These are phyloP conservation scores for Epizoanthus rinbou DNA, from an alignment of 92 coral and sea anemone species.

Conservation along the genomic window DNA sequence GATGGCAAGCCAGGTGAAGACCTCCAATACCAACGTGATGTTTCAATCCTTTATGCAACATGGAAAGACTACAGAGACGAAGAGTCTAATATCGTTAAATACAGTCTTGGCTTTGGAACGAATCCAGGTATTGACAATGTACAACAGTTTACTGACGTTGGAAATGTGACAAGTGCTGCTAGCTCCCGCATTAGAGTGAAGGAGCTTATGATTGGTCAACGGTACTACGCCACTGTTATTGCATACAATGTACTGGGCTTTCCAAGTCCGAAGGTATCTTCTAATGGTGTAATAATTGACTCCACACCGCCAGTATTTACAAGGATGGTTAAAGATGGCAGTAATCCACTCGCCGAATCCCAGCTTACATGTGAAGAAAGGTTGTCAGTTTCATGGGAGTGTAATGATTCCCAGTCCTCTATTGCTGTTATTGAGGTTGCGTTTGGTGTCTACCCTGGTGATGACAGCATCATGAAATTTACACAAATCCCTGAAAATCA, in stretches of 20 bases:
- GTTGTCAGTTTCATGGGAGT: slow-evolving; percentile 66
- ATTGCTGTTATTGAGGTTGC: slow-evolving; percentile 53
- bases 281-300: slow-evolving; percentile 78
- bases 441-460: slow-evolving; percentile 84
- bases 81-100: slow-evolving; percentile 63
- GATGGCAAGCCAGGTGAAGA: slow-evolving; percentile 68
- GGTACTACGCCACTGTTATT: slow-evolving; percentile 72
- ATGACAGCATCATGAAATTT: slow-evolving; percentile 51
- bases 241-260: slow-evolving; percentile 76
- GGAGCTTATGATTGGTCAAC: slow-evolving; percentile 62
- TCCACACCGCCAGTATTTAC: slow-evolving; percentile 74
- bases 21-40: slow-evolving; percentile 55
- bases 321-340: slow-evolving; percentile 56
- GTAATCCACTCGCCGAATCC: slow-evolving; percentile 13
- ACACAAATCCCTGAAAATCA: slow-evolving; percentile 51
- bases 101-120: slow-evolving; percentile 77
- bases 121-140: slow-evolving; percentile 62
- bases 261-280: slow-evolving; percentile 68
- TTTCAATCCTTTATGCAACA: slow-evolving; percentile 61
- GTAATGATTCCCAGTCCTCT: slow-evolving; percentile 66
- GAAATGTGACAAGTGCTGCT: slow-evolving; percentile 61
- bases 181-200: slow-evolving; percentile 70
- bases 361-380: slow-evolving; percentile 41
- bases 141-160: slow-evolving; percentile 77
- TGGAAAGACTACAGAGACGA: slow-evolving; percentile 74